A percentile compares a stretch with the other conserved stretches of the same genome.
Evolutionary conservation across 2,797 vertebrate genomes (phyloP).

Genomic region (Amniataba percoides): DNA sequence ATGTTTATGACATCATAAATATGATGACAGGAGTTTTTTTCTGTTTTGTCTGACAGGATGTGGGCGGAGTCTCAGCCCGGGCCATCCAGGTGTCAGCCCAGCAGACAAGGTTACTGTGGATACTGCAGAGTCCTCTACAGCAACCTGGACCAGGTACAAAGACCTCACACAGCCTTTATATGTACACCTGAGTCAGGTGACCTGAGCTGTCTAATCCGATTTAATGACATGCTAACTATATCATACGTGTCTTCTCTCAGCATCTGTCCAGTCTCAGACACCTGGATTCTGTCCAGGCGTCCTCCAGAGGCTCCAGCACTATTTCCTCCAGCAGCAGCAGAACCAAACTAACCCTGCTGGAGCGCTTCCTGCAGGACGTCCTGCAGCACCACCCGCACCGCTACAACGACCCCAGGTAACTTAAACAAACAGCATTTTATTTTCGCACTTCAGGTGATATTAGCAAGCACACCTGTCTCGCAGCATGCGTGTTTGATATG

Average conservation of each 20-base stretch:
- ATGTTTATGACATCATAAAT: no score
- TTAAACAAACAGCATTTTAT: background rate
- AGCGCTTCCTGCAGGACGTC: slow-evolving; percentile 95
- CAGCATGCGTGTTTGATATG: background rate
- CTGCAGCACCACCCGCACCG: slow-evolving; percentile 90
- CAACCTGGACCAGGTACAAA: slow-evolving; percentile 91
- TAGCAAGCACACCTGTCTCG: background rate
- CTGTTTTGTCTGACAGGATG: slow-evolving; percentile 73
- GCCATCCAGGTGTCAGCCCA: slow-evolving; percentile 78
- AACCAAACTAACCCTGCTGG: slow-evolving; percentile 85
- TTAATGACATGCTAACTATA: background rate
- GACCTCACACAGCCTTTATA: background rate
- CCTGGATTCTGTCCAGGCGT: slow-evolving; percentile 83
- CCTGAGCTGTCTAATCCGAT: background rate
- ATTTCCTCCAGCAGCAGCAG: slow-evolving; percentile 43
- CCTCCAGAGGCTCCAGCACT: slow-evolving; percentile 65
- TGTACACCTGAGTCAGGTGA: slow-evolving; percentile 7
- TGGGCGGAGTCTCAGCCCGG: slow-evolving; percentile 77
- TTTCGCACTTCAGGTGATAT: background rate
- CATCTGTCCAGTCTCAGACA: slow-evolving; percentile 92
- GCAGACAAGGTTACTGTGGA: slow-evolving; percentile 92
- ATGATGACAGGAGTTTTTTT: no score
- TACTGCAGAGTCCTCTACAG: slow-evolving; percentile 91
- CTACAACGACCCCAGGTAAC: slow-evolving; percentile 88
- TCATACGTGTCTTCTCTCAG: slow-evolving; percentile 73